Conservation (phyloP, 2,888 invertebrate species). For the Leptopilina myrica region DNA sequence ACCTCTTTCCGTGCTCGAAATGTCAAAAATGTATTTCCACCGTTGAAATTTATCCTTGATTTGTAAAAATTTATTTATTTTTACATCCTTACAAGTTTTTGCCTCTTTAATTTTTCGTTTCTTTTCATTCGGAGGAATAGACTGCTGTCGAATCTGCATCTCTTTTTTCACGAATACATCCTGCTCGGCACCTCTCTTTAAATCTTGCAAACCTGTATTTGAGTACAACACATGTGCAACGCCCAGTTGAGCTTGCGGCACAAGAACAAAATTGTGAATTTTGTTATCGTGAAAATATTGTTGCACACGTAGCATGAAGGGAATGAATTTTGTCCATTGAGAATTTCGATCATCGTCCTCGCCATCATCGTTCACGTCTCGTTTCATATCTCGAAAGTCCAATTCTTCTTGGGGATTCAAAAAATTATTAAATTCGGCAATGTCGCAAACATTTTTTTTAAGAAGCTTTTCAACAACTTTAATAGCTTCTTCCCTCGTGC, state of each 20-base stretch:
- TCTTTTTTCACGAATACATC: background rate
- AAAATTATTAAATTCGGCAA: background rate
- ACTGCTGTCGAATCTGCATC: too few relatives aligned
- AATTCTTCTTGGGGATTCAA: background rate
- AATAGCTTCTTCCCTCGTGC: too few relatives aligned
- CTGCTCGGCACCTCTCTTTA: background rate
- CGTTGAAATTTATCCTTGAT: background rate
- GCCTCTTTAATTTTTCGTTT: background rate
- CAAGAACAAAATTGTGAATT: background rate
- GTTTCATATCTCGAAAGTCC: background rate
- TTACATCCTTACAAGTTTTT: background rate
- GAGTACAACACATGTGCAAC: background rate
- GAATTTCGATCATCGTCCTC: background rate
- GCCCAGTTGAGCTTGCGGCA: background rate
- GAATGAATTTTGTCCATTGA: background rate
- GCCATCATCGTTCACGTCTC: background rate
- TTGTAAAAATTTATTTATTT: background rate
- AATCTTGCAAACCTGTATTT: background rate
- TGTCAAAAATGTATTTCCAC: background rate
- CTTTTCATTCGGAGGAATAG: background rate
- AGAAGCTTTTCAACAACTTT: too few relatives aligned
- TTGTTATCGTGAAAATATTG: background rate
- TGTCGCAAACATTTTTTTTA: background rate
- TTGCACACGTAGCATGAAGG: background rate
- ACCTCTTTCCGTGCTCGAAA: background rate